Percentiles rank a stretch among this genome's conserved stretches.
Evolutionary conservation across 2,113 vertebrate species (phyloP).

Genomic region (Platycercus adscitus): DNA sequence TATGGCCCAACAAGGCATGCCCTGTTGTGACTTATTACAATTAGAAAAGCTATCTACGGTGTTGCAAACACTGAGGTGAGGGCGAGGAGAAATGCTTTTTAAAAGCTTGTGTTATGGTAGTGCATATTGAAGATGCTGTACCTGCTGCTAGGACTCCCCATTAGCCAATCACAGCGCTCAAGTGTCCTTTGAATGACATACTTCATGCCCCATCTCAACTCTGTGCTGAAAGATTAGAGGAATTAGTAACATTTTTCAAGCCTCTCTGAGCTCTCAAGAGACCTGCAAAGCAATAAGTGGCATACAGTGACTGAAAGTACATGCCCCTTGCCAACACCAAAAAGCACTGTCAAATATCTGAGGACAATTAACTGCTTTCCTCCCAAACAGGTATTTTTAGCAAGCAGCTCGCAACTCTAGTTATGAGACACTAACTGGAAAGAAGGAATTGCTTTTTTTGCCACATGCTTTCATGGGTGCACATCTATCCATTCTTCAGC

Average conservation of each 20-base stretch:
- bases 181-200: slow-evolving; percentile 64
- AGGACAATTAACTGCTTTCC: slow-evolving; percentile 39
- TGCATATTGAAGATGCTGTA: slow-evolving; percentile 52
- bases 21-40: slow-evolving; percentile 72
- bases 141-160: slow-evolving; percentile 65
- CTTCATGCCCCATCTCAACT: slow-evolving; percentile 54
- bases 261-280: slow-evolving; percentile 51
- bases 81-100: slow-evolving; percentile 19
- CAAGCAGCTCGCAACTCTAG: not conserved
- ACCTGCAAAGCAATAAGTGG: slow-evolving; percentile 43
- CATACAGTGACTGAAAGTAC: not conserved
- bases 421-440: not conserved
- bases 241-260: slow-evolving; percentile 56
- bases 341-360: not conserved
- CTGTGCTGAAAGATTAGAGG: slow-evolving; percentile 27
- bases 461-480: not conserved
- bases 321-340: slow-evolving; percentile 24
- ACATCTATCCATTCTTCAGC: not conserved
- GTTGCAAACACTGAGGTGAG: slow-evolving; percentile 23
- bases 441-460: not conserved
- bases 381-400: slow-evolving; percentile 9
- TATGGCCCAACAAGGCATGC: slow-evolving; percentile 71
- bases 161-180: slow-evolving; percentile 64
- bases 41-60: slow-evolving; percentile 57
- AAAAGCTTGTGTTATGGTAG: slow-evolving; percentile 51